phyloP scores from a whole-genome alignment of 2,888 invertebrate genomes.

The Hofmannophila pseudospretella region DNA sequence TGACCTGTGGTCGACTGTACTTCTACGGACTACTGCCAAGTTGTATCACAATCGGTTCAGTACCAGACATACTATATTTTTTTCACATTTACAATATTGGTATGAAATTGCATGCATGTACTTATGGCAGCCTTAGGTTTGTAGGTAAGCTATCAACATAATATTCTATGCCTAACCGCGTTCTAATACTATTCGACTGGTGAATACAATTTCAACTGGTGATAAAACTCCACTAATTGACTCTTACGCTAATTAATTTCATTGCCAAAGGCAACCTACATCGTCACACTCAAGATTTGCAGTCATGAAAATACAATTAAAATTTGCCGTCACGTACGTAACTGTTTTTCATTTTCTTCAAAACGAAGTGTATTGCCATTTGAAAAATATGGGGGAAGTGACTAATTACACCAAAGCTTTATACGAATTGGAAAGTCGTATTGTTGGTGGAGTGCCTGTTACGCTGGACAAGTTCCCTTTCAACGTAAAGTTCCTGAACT shows the following conservation, averaged over 20 bases:
- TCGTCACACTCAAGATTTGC: not conserved
- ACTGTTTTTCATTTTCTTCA: not conserved
- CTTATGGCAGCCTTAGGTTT: no score
- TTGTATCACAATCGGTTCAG: no score
- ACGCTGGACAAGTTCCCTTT: slow-evolving; percentile 24
- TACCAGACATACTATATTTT: no score
- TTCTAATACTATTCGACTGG: no score
- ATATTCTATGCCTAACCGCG: no score
- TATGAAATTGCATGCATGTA: no score
- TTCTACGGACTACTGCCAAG: no score
- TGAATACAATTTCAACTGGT: not conserved
- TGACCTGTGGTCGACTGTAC: no score
- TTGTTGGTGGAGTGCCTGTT: slow-evolving; percentile 25
- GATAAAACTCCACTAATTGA: not conserved
- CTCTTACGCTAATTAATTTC: not conserved
- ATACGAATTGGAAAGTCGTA: slow-evolving; percentile 17
- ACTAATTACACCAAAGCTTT: slow-evolving; percentile 17
- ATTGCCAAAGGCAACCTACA: not conserved
- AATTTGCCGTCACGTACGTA: not conserved
- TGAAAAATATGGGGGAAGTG: slow-evolving; percentile 30
- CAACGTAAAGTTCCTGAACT: slow-evolving; percentile 33
- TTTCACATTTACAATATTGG: no score
- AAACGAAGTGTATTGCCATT: slow-evolving; percentile 18
- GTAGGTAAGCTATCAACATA: no score
- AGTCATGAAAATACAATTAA: not conserved